Base-by-base conservation (phyloP, 2,113 vertebrate species). In the Barnardius zonarius region DNA sequence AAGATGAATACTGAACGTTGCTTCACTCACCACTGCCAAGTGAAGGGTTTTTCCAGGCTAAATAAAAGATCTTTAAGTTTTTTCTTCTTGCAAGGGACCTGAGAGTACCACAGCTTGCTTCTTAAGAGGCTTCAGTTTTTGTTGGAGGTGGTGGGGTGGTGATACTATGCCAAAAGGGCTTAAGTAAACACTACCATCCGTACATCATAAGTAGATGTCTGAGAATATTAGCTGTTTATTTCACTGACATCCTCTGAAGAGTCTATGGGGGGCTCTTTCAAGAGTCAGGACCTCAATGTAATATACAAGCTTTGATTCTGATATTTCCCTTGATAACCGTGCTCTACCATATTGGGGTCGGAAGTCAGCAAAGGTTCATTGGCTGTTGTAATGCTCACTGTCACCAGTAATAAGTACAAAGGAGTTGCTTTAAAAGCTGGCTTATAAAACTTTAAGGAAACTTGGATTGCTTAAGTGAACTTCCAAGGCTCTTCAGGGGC, bases 361-460 rank as follows among this genome's bases (percentile, higher is more conserved):
- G 98, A 97, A 98, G 98, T 98, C 97, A 98, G 98, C 97, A 97
- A 98, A 98, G 98, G 98, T 98, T 98, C 98, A 98, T 97, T 98
- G 98, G 98, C 97, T 96, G 97, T 95, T 83, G 77, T 97, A 97
- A 97, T 97, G 97, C 98, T 98, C 98, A 96, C 98, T 98, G 98
- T 98, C 98, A 97, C 97, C 98, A 97, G 97, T 98, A 98, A 98
- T 98, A 98, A 98, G 98, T 98, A 97, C 98, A 98, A 98, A 98
- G 98, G 98, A 97, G 98, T 98, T 96, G 97, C 98, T 98, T 98
- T 98, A 98, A 98, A 98, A 99, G 99, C 98, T 95, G 97, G 96
- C 98, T 99, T 98, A 98, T 99, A 98, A 99, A 99, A 99, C 97
- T 99, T 99, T 98, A 97, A 99, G 98, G 98, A 97, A 98, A 99